Conservation (phyloP, 2,113 vertebrate genomes). For the Loxodonta africana region DNA sequence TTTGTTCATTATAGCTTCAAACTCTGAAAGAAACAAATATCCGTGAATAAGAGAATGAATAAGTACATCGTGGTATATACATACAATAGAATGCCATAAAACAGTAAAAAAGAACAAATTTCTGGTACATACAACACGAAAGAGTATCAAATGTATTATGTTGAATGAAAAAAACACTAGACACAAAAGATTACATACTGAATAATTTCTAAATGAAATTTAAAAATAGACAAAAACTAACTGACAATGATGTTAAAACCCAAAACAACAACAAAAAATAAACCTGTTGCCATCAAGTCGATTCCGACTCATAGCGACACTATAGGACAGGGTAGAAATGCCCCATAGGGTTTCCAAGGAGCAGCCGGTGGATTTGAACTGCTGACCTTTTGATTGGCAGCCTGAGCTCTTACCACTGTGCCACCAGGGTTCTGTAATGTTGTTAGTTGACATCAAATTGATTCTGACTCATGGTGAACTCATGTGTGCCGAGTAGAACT, state of each 20-base stretch:
- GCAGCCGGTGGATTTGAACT: too few relatives aligned
- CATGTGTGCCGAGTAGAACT: not conserved
- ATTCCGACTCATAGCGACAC: too few relatives aligned
- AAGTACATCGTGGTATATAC: not conserved
- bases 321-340: too few relatives aligned
- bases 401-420: too few relatives aligned
- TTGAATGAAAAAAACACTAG: not conserved
- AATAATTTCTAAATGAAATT: conserved; percentile 21
- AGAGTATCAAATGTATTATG: not conserved
- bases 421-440: too few relatives aligned
- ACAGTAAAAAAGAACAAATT: not conserved
- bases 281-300: too few relatives aligned
- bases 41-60: not conserved
- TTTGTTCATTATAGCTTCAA: not conserved
- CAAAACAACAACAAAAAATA: too few relatives aligned
- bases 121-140: not conserved
- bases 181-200: not conserved
- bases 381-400: too few relatives aligned
- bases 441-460: not conserved
- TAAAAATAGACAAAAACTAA: not conserved
- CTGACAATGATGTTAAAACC: too few relatives aligned
- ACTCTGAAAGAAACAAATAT: not conserved
- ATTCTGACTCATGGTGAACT: too few relatives aligned
- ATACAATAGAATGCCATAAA: not conserved
- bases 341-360: too few relatives aligned